These are phyloP conservation scores for Autographa pulchrina DNA, from an alignment of 2,888 invertebrate genomes.

Conservation along the genomic window DNA sequence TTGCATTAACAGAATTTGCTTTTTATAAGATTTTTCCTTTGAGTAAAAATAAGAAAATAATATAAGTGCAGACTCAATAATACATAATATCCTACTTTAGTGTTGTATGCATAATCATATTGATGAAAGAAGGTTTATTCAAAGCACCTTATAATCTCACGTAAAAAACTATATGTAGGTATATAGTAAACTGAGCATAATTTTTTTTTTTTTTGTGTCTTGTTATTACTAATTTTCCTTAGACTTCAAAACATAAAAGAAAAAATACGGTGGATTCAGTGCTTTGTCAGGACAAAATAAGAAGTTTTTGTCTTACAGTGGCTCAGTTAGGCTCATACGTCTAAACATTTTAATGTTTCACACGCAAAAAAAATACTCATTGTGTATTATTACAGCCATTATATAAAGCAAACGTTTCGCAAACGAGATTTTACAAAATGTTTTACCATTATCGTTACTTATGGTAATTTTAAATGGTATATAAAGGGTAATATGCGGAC, in stretches of 20 bases:
- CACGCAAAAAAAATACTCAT: slow-evolving; percentile 11
- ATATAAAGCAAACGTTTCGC: slow-evolving; percentile 33
- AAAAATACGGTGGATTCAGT: background rate
- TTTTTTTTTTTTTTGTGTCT: no score
- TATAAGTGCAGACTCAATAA: background rate
- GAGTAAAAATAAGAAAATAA: background rate
- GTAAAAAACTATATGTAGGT: no score
- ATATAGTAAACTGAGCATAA: no score
- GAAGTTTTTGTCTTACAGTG: background rate
- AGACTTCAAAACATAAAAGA: background rate
- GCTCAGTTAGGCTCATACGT: background rate
- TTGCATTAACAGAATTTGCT: slow-evolving; percentile 28
- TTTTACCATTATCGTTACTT: slow-evolving; percentile 53
- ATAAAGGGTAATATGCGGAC: slow-evolving; percentile 53
- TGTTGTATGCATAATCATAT: background rate
- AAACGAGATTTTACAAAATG: slow-evolving; percentile 37
- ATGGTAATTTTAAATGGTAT: slow-evolving; percentile 55
- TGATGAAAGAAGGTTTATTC: background rate
- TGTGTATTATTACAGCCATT: slow-evolving; percentile 18
- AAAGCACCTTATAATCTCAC: background rate
- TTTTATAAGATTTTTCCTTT: background rate
- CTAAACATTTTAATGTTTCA: slow-evolving; percentile 14
- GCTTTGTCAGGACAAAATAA: background rate
- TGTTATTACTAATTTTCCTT: no score
- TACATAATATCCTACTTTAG: background rate